Base-by-base conservation (phyloP, 2,113 vertebrate species). In the Neogale vison region DNA sequence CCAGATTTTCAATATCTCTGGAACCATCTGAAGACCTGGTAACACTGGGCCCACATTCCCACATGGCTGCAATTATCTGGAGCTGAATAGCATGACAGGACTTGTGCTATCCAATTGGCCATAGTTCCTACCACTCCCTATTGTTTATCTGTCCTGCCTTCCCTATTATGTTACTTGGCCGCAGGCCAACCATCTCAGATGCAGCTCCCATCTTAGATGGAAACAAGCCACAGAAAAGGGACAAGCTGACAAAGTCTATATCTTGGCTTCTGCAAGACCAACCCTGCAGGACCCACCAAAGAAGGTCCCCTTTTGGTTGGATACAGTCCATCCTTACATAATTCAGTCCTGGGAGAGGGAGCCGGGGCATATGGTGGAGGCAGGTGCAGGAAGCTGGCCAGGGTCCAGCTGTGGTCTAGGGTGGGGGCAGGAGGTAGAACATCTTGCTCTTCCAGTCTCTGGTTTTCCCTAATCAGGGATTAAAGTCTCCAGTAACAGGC, bases 371-470 rank as follows among this genome's bases (percentile, higher is more conserved):
- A 96, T 77, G 57, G 77, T 79, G 79, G 42, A 94, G 93, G 90
- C 97, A 98, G 98, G 97, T 98, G 96, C 97, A 96, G 97, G 98
- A 98, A 97, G 90, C 85, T 98, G 98, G 97, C 97, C 88, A 52
- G 77, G 26, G 55, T 79, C 97, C 98, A 96, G 55, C 36, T 90
- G 34, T 94, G 81, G 59, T 93, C 61, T 80, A 29, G 23, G 31
- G 29, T 29, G 31, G 31, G 50, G 76, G 36, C 23, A 31, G 57
- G 80, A 50, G 45, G 24, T 45, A 96, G 90, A 97, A 94, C 39
- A 90, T 90, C 96, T 77, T 95, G 90, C 91, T 96, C 34, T 96
- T 69, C 88, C 95, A 95, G 96, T 97, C 95, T 93, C 93, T 96
- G 47, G 65, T 79, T 98, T 94, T 96, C 77, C 84, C 76, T 98